A percentile compares a stretch with the other conserved stretches of the same genome.
Evolutionary conservation across 2,113 vertebrate species (phyloP).

Genomic region (Tachysurus vachellii): DNA sequence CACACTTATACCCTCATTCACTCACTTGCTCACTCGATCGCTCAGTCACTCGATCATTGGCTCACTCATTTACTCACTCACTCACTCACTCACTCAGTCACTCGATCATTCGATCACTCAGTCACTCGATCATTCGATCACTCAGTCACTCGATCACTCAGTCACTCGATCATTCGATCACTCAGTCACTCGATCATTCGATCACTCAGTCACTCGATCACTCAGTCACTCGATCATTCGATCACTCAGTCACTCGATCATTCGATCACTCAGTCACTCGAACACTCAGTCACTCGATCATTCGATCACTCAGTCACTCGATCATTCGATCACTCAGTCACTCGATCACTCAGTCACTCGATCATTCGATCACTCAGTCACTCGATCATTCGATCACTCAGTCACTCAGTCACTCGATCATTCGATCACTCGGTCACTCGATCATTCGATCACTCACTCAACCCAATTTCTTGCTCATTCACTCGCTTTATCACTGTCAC

Average conservation of each 20-base stretch:
- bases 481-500: not conserved
- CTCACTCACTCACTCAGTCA: not conserved
- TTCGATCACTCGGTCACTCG: not conserved
- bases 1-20: too few relatives aligned
- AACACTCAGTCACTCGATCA: too few relatives aligned
- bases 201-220: not conserved
- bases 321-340: not conserved
- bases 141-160: constrained; percentile 4
- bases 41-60: too few relatives aligned
- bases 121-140: too few relatives aligned
- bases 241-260: not conserved
- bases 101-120: not conserved
- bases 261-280: too few relatives aligned
- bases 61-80: too few relatives aligned
- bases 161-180: not conserved
- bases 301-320: not conserved
- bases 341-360: not conserved
- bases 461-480: not conserved
- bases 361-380: too few relatives aligned
- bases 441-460: not conserved
- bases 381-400: too few relatives aligned
- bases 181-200: not conserved
- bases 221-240: not conserved
- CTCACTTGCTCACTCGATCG: not conserved
- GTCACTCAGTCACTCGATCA: not conserved